Conservation (phyloP, 2,888 invertebrate species). For the Eilema depressum region DNA sequence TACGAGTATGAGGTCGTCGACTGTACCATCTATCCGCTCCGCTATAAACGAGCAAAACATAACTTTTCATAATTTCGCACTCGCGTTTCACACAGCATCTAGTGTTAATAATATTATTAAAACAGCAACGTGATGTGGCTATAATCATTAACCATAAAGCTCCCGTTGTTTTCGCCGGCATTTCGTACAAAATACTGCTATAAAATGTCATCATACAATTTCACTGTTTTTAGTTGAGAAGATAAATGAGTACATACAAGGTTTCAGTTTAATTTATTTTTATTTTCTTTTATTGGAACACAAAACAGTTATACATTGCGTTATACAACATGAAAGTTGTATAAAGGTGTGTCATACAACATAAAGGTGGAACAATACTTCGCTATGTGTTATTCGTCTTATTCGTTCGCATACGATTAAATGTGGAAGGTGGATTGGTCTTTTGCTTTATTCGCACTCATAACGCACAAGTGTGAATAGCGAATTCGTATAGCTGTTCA, state of each 20-base stretch:
- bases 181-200: conserved; percentile 18
- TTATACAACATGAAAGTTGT: too few relatives aligned
- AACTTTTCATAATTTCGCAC: conserved; percentile 1
- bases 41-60: not conserved
- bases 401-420: too few relatives aligned
- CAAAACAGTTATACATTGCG: too few relatives aligned
- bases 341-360: too few relatives aligned
- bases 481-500: too few relatives aligned
- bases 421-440: too few relatives aligned
- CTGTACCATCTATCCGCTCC: not conserved
- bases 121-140: conserved; percentile 28
- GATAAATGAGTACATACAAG: not conserved
- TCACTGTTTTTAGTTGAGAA: conserved; percentile 7
- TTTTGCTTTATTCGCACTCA: too few relatives aligned
- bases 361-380: too few relatives aligned
- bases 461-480: too few relatives aligned
- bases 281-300: not conserved
- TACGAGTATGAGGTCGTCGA: too few relatives aligned
- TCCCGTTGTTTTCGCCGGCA: conserved; percentile 15
- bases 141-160: conserved; percentile 37
- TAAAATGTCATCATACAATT: conserved; percentile 16
- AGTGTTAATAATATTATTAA: conserved; percentile 28
- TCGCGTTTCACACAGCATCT: conserved; percentile 16
- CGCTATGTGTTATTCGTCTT: too few relatives aligned
- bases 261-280: not conserved